phyloP scores from a whole-genome alignment of 2,797 vertebrate genomes.

The Oceanodroma leucorhoa region DNA sequence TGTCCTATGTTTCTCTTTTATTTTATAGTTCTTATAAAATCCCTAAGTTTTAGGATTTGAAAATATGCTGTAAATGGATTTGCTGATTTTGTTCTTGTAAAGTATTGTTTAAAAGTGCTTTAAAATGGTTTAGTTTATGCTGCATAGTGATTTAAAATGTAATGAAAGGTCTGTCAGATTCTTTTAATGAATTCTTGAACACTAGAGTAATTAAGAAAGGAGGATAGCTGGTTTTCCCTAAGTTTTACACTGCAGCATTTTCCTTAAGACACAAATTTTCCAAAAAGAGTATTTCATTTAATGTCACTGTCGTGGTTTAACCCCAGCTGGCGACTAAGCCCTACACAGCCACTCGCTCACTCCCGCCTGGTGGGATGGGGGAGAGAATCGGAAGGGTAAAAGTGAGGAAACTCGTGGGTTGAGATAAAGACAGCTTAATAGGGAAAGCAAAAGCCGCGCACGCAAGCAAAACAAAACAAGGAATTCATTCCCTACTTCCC shows the following conservation, averaged over 20 bases:
- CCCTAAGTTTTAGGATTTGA: neutral
- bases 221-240: neutral
- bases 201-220: neutral
- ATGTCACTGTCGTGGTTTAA: neutral
- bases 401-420: too few relatives aligned
- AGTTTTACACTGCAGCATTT: neutral
- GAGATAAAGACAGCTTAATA: too few relatives aligned
- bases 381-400: too few relatives aligned
- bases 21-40: neutral
- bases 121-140: neutral
- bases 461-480: too few relatives aligned
- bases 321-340: too few relatives aligned
- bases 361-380: too few relatives aligned
- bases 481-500: too few relatives aligned
- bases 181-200: neutral
- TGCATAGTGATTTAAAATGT: neutral
- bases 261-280: neutral
- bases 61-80: neutral
- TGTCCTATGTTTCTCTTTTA: neutral
- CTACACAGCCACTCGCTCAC: too few relatives aligned
- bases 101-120: neutral
- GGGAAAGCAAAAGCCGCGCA: too few relatives aligned
- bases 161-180: neutral
- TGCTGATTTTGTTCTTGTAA: neutral
- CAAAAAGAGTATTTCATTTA: neutral